Base-by-base conservation (phyloP, 2,797 vertebrate species). In the Botia almorhae region DNA sequence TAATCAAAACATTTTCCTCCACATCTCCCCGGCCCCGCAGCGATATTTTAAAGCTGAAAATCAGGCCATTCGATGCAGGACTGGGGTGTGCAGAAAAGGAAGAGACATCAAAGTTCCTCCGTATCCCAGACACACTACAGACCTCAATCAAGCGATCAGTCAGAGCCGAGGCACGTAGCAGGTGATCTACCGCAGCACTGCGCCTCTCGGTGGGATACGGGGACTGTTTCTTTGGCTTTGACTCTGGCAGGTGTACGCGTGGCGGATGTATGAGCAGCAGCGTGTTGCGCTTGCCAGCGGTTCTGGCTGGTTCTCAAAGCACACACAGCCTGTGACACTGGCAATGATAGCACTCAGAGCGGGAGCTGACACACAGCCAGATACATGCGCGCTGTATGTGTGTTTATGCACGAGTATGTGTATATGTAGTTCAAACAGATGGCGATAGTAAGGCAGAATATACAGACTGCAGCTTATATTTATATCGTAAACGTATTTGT, bases 1-100 rank as follows among this genome's bases (percentile, higher is more conserved):
- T 89, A 90, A 90, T 90, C 91, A 86, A 90, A 90, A 89, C 83
- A 86, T 39, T 70, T 80, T 69, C 64, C 72, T 85, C 81, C 84
- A 74, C 80, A 75, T 63, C 80, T 83, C 80, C 78, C 74, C 69
- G 55, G 86, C 70, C 84, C 87, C 69, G 76, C 17, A 81, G 88
- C 78, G 60, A 82, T 75, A 50, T 75, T 85, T 89, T 74, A 86
- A 82, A 78, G 53, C 68, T 67, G 26, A 55, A 60, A 86, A 82
- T 16, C 82, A 82, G 74, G 74, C 39, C 76, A 69, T 69, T 50
- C 29, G 0, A 19, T 39, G 61, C 64, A 69, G 74, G n/a, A 46
- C 43, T 13, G 13, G 50, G 55, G 16, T 60, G 43, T 13, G 1
- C 21, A 8, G 17, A 69, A 16, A 23, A 58, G 19, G 51, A 23